Base-by-base conservation (phyloP, 2,888 invertebrate genomes). In the Tenthredo livida region DNA sequence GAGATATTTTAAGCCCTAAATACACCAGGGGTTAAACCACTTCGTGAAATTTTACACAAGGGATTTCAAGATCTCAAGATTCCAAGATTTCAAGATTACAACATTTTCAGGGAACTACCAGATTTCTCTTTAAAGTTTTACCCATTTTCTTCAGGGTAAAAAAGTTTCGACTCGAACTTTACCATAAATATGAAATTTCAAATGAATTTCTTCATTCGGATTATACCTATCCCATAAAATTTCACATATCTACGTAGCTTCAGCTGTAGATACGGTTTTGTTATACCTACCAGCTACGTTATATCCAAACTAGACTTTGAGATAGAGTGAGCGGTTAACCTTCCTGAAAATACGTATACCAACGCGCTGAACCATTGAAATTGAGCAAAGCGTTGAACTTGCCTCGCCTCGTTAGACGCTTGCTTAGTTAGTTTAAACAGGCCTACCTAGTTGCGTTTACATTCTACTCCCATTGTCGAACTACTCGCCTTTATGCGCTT, bases 341-440 rank as follows among this genome's bases (percentile, higher is more conserved):
- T 61, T 21, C 61, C 61, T 10, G 67, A 67, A 67, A 67, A 67
- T 67, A 67, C 29, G 67, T 67, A 67, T 33, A 67, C 67, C 17
- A 67, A 67, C 21, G 67, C 67, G 67, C 17, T 67, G 67, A 33
- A 67, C 33, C 67, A 67, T 67, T 67, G 67, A 67, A 67, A 67
- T 67, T 67, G 33, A 67, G 67, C 67, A 67, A 67, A 67, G 67
- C 67, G 67, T 67, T 67, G 67, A 67, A 33, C 67, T 33, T 25
- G 67, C 25, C 6, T 67, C 67, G 67, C 15, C 67, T 67, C 67
- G 33, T 67, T 67, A 17, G 67, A 67, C 33, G 67, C 25, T 17
- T 33, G 67, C 67, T 67, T 67, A 67, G 67, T 67, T 33, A 67
- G 33, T 61, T 61, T 61, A 61, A 67, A 67, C 67, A 67, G 67